Evolutionary conservation across 1,140 invertebrate species (phyloP), one percentile per base, ranked within the genome.

Genomic region (Ceratina australensis): DNA sequence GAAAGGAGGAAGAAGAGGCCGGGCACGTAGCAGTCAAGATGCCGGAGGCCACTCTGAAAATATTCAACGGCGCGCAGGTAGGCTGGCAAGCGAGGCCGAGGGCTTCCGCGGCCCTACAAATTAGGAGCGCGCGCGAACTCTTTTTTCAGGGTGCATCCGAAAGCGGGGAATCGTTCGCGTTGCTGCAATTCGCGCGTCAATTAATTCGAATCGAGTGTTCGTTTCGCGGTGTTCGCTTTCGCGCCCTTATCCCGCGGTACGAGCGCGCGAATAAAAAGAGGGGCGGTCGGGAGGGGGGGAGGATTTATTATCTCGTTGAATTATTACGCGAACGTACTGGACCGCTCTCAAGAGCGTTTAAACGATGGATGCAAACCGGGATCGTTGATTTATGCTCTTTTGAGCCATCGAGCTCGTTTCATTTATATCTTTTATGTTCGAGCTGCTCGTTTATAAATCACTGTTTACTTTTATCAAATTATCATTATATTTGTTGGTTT

Each of bases 51-150:
- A 80, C 75, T 49, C 67, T 85, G 47, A 81, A 77, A 75, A 85
- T 81, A 78, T 86, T 83, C 79, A 82, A 79, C 75, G 60, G 75
- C 54, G 83, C 85, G 60, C 83, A 86, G 85, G 83, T 86, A 71
- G 74, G 78, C 68, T 47, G 33, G 33, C 33, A 42, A 42, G 33
- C 33, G 33, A 42, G 33, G 5, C 16, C 3, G n/a, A 12, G 22
- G 3, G 24, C 16, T 13, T 18, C 26, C 22, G 22, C n/a, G 61
- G 26, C 15, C 18, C 12, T 5, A 13, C 28, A 73, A 63, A 42
- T 42, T 61, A 57, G 26, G 28, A 56, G 10, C 8, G 33, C 52
- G 33, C 52, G 56, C 60, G 54, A 49, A 69, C 15, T 28, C n/a
- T 56, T 56, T 57, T 60, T 69, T 33, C 3, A 10, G 24, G n/a